Percentiles rank a stretch among this genome's conserved stretches.
Conservation (phyloP, 1,140 invertebrate species). For the Leptinotarsa defecta region DNA sequence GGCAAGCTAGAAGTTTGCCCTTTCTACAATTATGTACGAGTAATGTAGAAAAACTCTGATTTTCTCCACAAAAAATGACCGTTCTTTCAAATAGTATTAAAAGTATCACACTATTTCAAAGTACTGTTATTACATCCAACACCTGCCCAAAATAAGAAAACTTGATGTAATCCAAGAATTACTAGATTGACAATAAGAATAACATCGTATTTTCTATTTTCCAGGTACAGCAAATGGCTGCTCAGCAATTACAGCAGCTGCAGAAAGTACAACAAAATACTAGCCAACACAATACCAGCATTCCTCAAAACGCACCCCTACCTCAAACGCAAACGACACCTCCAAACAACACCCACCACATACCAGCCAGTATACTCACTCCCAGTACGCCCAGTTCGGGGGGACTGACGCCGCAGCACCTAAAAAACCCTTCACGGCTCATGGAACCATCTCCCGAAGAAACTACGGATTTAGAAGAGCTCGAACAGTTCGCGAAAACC, state of each 20-base stretch:
- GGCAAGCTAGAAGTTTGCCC: no score
- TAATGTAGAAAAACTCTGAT: background rate
- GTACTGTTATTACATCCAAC: background rate
- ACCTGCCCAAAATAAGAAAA: background rate
- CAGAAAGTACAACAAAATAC: slow-evolving; percentile 70
- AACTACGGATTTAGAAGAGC: slow-evolving; percentile 91
- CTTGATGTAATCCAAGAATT: background rate
- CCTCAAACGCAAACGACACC: slow-evolving; percentile 55
- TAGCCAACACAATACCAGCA: slow-evolving; percentile 57
- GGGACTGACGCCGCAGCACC: slow-evolving; percentile 60
- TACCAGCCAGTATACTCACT: slow-evolving; percentile 59
- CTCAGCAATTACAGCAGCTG: slow-evolving; percentile 79
- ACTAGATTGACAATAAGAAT: background rate
- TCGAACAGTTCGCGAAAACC: slow-evolving; percentile 95
- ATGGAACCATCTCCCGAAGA: slow-evolving; percentile 86
- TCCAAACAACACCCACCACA: slow-evolving; percentile 52
- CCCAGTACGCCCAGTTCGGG: slow-evolving; percentile 64
- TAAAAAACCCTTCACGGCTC: slow-evolving; percentile 61
- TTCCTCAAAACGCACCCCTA: slow-evolving; percentile 59
- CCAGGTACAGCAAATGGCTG: slow-evolving; percentile 76
- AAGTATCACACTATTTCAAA: no score
- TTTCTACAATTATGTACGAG: no score
- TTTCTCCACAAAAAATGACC: background rate
- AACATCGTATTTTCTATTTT: slow-evolving; percentile 26
- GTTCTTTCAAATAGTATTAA: no score